Evolutionary conservation across 92 coral and sea anemone species (phyloP).

Genomic region (Bergia puertoricense): DNA sequence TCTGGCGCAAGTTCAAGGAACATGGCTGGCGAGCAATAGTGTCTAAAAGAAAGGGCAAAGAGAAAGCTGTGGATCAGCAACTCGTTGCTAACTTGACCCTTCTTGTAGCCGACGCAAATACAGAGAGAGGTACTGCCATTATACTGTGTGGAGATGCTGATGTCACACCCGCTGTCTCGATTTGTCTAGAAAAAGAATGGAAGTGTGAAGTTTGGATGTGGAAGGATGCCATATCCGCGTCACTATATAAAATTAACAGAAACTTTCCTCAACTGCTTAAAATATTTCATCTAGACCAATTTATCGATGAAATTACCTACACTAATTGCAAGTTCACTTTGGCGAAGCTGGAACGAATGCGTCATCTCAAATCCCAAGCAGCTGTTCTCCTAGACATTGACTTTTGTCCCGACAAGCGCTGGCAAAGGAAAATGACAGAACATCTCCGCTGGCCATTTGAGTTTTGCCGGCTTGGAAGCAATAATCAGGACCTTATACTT

Average conservation of each 20-base stretch:
- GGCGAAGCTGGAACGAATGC: too few species aligned
- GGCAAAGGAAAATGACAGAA: not conserved
- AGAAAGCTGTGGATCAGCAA: slow-evolving; percentile 22
- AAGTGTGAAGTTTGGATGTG: slow-evolving; percentile 31
- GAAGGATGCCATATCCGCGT: not conserved
- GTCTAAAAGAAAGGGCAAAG: not conserved
- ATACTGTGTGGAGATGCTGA: slow-evolving; percentile 14
- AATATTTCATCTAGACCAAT: not conserved
- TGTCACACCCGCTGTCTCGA: not conserved
- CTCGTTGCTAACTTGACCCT: slow-evolving; percentile 14
- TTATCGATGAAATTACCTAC: not conserved
- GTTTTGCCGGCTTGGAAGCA: too few species aligned
- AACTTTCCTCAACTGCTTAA: not conserved
- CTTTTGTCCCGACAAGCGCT: not conserved
- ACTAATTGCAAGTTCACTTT: too few species aligned
- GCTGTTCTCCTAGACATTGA: slow-evolving; percentile 11
- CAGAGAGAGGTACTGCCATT: not conserved
- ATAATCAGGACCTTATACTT: too few species aligned
- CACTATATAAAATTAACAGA: not conserved
- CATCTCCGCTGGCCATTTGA: too few species aligned
- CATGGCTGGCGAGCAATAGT: not conserved
- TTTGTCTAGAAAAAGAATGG: not conserved
- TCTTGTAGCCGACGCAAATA: not conserved
- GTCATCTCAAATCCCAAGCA: slow-evolving; percentile 1
- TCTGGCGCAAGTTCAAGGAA: not conserved